Evolutionary conservation across 92 coral and sea anemone species (phyloP).

Genomic region (Hydrozoanthus gracilis): DNA sequence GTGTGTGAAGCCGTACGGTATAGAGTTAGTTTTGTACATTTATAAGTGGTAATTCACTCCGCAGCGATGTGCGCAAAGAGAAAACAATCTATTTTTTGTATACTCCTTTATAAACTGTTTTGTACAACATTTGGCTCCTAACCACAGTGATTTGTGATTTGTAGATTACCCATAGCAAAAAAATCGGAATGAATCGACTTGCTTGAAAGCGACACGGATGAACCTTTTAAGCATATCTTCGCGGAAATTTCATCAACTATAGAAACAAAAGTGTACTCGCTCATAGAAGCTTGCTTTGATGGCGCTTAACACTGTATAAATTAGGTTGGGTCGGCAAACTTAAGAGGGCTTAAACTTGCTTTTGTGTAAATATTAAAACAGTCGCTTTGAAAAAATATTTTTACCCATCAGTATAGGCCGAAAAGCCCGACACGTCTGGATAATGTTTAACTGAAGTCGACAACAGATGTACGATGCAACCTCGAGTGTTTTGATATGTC

Average conservation of each 20-base stretch:
- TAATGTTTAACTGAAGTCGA: conserved; percentile 5
- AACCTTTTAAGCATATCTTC: neutral
- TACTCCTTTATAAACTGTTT: conserved; percentile 5
- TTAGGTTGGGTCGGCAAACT: conserved; percentile 3
- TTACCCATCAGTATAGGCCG: conserved; percentile 67
- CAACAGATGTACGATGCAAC: conserved; percentile 1
- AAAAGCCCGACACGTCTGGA: conserved; percentile 43
- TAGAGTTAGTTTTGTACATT: conserved; percentile 33
- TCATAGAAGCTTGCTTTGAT: neutral
- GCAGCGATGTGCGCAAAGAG: conserved; percentile 44
- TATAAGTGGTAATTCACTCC: conserved; percentile 19
- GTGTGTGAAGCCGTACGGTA: neutral
- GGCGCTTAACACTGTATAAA: conserved; percentile 21
- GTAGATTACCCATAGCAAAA: neutral
- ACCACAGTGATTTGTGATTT: neutral
- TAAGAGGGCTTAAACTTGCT: conserved; percentile 4
- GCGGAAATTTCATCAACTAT: neutral
- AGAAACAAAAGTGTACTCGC: too few species aligned
- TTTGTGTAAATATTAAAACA: conserved; percentile 59
- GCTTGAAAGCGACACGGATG: conserved; percentile 9
- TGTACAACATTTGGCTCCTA: conserved; percentile 5
- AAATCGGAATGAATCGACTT: neutral
- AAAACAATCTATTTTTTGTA: neutral
- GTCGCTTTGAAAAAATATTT: conserved; percentile 56
- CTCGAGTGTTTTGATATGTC: neutral